phyloP scores from a whole-genome alignment of 2,888 invertebrate species.

The Geotrupes spiniger region DNA sequence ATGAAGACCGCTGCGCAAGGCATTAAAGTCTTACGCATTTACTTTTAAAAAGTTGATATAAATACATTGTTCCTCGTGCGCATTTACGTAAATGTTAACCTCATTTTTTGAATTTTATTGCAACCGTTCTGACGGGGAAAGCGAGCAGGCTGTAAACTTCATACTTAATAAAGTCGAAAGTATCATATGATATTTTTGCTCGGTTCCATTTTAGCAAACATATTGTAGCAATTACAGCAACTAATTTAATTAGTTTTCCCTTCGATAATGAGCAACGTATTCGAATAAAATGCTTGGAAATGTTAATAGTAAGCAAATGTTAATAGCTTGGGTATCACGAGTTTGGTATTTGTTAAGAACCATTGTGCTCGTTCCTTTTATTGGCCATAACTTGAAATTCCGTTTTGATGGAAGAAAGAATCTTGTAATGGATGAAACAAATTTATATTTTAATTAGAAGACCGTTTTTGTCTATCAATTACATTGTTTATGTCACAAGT shows the following conservation, averaged over 20 bases:
- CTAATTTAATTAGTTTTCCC: no score
- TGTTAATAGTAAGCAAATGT: constrained; percentile 14
- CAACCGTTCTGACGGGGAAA: neutral
- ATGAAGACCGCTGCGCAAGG: no score
- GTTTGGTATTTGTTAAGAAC: constrained; percentile 15
- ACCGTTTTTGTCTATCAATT: no score
- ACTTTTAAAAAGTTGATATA: no score
- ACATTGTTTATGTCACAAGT: no score
- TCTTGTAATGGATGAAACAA: no score
- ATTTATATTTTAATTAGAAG: no score
- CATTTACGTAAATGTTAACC: neutral
- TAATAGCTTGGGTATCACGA: constrained; percentile 14
- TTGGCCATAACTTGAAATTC: constrained; percentile 10
- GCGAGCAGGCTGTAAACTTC: constrained; percentile 2
- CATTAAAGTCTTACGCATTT: no score
- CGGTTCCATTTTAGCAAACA: no score
- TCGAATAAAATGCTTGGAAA: constrained; percentile 3
- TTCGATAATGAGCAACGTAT: no score
- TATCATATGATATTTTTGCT: neutral
- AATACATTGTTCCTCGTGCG: no score
- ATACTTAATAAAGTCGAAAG: neutral
- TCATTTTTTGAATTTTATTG: constrained; percentile 1
- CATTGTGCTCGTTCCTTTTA: constrained; percentile 14
- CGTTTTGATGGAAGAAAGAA: neutral
- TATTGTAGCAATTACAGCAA: no score